phyloP scores from a whole-genome alignment of 2,888 invertebrate species.

The Uloborus plumipes region DNA sequence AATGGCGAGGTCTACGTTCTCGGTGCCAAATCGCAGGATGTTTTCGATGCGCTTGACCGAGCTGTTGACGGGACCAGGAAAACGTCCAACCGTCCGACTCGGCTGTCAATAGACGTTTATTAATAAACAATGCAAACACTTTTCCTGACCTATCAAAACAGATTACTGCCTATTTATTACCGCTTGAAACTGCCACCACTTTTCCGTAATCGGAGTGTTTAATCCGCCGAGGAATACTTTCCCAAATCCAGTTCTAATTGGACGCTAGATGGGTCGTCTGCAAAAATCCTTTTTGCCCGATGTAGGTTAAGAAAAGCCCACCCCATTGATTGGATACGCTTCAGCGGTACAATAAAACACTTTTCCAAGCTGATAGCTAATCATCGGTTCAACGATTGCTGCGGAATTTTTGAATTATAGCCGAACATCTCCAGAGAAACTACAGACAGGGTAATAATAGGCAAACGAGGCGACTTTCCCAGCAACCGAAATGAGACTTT shows the following conservation, averaged over 20 bases:
- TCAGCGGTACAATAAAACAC: conserved; percentile 11
- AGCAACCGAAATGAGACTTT: too few relatives aligned
- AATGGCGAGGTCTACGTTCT: background rate
- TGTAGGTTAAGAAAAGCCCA: conserved; percentile 38
- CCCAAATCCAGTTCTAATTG: conserved; percentile 12
- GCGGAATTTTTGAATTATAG: background rate
- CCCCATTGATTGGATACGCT: conserved; percentile 29
- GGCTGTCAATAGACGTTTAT: background rate
- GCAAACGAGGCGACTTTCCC: too few relatives aligned
- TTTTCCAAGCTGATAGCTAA: conserved; percentile 1
- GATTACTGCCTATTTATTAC: conserved; percentile 8
- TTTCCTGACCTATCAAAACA: conserved; percentile 13
- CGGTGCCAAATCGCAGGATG: background rate
- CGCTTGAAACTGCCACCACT: background rate
- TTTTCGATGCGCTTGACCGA: background rate
- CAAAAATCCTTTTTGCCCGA: conserved; percentile 8
- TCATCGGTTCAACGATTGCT: conserved; percentile 15
- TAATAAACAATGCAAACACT: background rate
- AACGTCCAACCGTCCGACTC: background rate
- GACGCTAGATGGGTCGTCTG: conserved; percentile 25
- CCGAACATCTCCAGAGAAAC: too few relatives aligned
- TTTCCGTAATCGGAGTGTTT: conserved; percentile 3
- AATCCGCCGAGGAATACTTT: conserved; percentile 24
- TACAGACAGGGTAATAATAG: too few relatives aligned
- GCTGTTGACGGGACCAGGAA: background rate